Evolutionary conservation across 2,113 vertebrate genomes (phyloP), one percentile per base, ranked within the genome.

Genomic region (Aldabrachelys gigantea): DNA sequence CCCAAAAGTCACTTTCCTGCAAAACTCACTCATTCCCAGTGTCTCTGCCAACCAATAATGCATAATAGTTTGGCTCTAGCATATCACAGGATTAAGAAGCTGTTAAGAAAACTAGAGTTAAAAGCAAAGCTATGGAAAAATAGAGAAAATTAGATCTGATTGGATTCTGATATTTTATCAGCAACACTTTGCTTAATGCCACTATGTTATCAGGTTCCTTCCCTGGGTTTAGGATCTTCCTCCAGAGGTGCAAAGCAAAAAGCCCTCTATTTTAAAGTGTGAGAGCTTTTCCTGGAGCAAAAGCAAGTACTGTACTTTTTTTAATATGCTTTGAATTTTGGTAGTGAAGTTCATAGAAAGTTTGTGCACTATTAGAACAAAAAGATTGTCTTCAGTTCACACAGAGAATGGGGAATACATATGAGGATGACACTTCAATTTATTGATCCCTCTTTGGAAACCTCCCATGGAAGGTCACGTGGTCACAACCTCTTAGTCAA

Each of bases 401-500:
- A 95, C 3, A n/a, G 25, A 96, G 85, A 82, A 10, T 53, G 53
- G 86, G 75, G 52, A 96, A 93, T 80, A 90, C 53, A 88, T 92
- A 91, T 95, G 65, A 69, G 75, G 49, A 72, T 72, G 87, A 65
- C 22, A 65, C n/a, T 81, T 91, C 84, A 93, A 85, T 94, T 95
- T 93, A 88, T 49, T 91, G 84, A 89, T 27, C 5, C 83, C 41
- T 82, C 84, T 95, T 87, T 82, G 65, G 89, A 94, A 92, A 85
- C 11, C 3, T 41, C 8, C 29, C 81, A 53, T 86, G 49, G 80
- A 97, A 95, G 91, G 82, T 57, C 50, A n/a, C 82, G n/a, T 92
- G 95, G 95, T 89, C 96, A 97, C 96, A 96, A 93, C 9, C 56
- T 80, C 38, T 25, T 76, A 85, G 31, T 84, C 90, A 76, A 87